A percentile compares a stretch with the other conserved stretches of the same genome.
Conservation (phyloP, 2,888 invertebrate genomes). For the Trichogramma dendrolimi region DNA sequence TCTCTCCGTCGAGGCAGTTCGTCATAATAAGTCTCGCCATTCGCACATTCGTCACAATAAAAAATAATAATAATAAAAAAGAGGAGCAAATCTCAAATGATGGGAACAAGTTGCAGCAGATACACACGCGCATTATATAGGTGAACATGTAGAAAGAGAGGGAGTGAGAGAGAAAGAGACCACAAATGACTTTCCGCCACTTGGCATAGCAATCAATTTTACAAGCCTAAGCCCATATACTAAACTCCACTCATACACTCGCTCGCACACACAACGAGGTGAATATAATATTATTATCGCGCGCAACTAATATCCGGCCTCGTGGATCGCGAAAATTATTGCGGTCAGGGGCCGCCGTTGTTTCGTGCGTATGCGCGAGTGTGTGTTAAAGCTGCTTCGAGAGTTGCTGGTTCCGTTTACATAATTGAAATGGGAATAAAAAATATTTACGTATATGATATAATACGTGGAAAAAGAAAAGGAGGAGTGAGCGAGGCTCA, state of each 20-base stretch:
- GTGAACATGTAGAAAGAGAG: neutral
- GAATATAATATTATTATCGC: neutral
- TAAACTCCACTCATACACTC: neutral
- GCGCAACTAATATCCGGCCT: neutral
- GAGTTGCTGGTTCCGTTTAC: constrained; percentile 23
- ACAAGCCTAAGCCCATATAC: neutral
- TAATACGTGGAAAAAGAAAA: constrained; percentile 2
- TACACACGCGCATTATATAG: too few species aligned
- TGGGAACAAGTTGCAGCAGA: too few species aligned
- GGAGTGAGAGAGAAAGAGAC: constrained; percentile 10
- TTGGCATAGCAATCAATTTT: constrained; percentile 25
- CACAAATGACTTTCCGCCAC: constrained; percentile 26
- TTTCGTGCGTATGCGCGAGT: too few species aligned
- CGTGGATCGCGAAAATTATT: constrained; percentile 15
- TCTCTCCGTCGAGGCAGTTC: too few species aligned
- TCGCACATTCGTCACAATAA: too few species aligned
- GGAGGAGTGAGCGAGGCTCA: constrained; percentile 24
- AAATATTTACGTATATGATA: constrained; percentile 2
- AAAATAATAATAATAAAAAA: too few species aligned
- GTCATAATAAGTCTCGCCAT: too few species aligned
- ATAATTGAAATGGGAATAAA: constrained; percentile 28
- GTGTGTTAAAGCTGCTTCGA: too few species aligned
- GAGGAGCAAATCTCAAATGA: too few species aligned
- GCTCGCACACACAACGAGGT: constrained; percentile 2
- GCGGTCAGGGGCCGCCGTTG: constrained; percentile 18